A percentile compares a stretch with the other conserved stretches of the same genome.
phyloP scores from a whole-genome alignment of 23 tunicate species.

The Aplidium turbinatum region DNA sequence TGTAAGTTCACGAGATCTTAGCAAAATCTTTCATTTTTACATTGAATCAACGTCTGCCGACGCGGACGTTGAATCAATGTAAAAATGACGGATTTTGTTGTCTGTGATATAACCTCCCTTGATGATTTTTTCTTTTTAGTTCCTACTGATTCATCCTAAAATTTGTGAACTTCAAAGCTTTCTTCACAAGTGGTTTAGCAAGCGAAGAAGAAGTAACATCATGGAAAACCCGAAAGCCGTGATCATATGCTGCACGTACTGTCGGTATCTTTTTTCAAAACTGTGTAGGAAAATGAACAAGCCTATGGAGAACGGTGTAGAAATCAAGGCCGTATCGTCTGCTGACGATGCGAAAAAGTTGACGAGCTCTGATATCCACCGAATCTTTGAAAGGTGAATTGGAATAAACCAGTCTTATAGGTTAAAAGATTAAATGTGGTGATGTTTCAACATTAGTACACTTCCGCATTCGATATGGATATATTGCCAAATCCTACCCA shows the following conservation, averaged over 20 bases:
- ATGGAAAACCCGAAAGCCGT: not conserved
- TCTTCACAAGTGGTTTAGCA: slow-evolving; percentile 14
- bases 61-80: too few species aligned
- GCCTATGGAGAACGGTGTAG: slow-evolving; percentile 1
- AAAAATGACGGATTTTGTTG: too few species aligned
- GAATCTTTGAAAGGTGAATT: slow-evolving; percentile 15
- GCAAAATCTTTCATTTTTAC: too few species aligned
- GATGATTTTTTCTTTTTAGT: not conserved
- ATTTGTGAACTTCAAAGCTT: not conserved
- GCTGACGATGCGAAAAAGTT: slow-evolving; percentile 1
- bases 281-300: slow-evolving; percentile 26
- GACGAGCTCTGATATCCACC: not conserved
- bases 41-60: too few species aligned
- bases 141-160: slow-evolving; percentile 17
- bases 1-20: too few species aligned
- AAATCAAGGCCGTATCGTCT: not conserved
- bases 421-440: too few species aligned
- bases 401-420: too few species aligned
- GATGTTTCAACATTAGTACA: too few species aligned
- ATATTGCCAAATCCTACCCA: too few species aligned
- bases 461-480: too few species aligned
- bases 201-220: not conserved
- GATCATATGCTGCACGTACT: slow-evolving; percentile 15
- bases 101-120: not conserved
- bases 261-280: slow-evolving; percentile 32